A percentile compares a stretch with the other conserved stretches of the same genome.
phyloP scores from a whole-genome alignment of 1,140 invertebrate species.

The Solenopsis invicta region DNA sequence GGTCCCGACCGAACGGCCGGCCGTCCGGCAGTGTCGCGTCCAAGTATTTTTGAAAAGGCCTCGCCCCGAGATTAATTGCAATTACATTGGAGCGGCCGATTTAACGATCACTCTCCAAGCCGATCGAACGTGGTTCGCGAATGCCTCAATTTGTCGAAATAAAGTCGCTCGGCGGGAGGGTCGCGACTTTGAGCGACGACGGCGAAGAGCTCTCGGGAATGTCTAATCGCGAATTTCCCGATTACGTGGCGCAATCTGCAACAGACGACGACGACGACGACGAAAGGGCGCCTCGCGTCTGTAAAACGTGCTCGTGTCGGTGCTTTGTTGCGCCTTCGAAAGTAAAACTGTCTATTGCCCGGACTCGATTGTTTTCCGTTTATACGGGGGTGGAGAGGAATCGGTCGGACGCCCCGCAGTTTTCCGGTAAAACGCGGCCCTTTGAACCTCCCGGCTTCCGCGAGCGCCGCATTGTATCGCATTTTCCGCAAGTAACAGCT shows the following conservation, averaged over 20 bases:
- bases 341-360: constrained; percentile 25
- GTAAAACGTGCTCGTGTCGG: neutral
- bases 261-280: neutral
- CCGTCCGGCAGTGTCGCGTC: neutral
- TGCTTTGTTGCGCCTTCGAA: neutral
- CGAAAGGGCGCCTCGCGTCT: neutral
- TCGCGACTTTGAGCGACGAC: constrained; percentile 2
- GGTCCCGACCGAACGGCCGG: neutral
- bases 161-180: constrained; percentile 18
- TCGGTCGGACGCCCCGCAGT: neutral
- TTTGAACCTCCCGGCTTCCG: constrained; percentile 13
- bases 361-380: constrained; percentile 33
- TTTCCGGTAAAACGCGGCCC: constrained; percentile 23
- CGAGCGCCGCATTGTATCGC: constrained; percentile 46
- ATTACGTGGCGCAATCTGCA: neutral
- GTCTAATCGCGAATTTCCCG: constrained; percentile 12
- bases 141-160: constrained; percentile 57
- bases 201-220: constrained; percentile 29
- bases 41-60: constrained; percentile 56
- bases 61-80: constrained; percentile 56
- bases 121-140: constrained; percentile 14
- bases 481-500: constrained; percentile 54
- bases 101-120: constrained; percentile 61
- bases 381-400: neutral
- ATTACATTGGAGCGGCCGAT: constrained; percentile 48